Evolutionary conservation across 1,140 invertebrate species (phyloP), one percentile per base, ranked within the genome.

Genomic region (Cotesia chilonis): DNA sequence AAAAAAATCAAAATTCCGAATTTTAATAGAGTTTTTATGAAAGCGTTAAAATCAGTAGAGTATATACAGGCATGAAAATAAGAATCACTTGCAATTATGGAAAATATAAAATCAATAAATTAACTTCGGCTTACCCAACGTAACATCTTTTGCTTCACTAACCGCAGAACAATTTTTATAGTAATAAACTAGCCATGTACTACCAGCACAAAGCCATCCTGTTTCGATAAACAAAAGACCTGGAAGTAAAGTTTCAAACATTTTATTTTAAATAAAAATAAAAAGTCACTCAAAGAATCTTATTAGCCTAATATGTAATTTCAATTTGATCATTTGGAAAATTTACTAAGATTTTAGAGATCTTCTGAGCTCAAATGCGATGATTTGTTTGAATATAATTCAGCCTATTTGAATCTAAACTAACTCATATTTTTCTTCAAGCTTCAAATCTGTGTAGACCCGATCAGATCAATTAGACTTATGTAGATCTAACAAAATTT

Each of bases 161-260:
- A 92, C 88, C 41, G 66, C 66, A 54, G 90, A 89, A 82, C 94
- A 94, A 20, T 88, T 88, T 73, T 89, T 81, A 83, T 95, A 95
- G 82, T 92, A 91, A 75, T 89, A 84, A 12, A 88, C 84, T 52
- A 95, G 83, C 94, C 94, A 95, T 36, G 92, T 88, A 47, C 94
- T 89, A 68, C 94, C 94, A 65, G 93, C 87, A 12, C 92, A 88
- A 73, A 95, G 84, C 94, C 93, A 95, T 71, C 89, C 90, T 68
- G 93, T 88, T 86, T 95, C 94, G 65, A 94, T 89, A 57, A 94
- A 77, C 81, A 95, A 89, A 68, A 95, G 87, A 79, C 90, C 94
- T 93, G 84, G 60, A 90, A 88, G 70, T 73, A 36, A 66, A 70
- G 72, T 54, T 37, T 67, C 59, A 28, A 17, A 20, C 38, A 66